A percentile compares a stretch with the other conserved stretches of the same genome.
Evolutionary conservation across 92 coral and sea anemone species (phyloP).

Genomic region (Palythoa caribaeorum): DNA sequence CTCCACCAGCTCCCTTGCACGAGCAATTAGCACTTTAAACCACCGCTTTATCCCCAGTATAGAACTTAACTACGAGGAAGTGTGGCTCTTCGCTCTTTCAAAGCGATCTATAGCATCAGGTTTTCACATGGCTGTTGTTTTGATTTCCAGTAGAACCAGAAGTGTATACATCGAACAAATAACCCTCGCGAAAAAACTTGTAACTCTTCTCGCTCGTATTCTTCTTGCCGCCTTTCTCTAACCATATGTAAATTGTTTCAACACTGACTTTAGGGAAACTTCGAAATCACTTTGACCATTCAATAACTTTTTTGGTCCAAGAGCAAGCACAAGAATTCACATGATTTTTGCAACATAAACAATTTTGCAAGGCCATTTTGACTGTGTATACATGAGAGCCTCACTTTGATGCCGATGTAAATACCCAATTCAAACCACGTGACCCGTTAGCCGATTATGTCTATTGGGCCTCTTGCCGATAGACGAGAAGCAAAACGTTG

Average conservation of each 20-base stretch:
- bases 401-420: constrained; percentile 50
- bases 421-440: constrained; percentile 70
- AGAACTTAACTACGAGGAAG: constrained; percentile 36
- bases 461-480: not conserved
- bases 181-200: constrained; percentile 34
- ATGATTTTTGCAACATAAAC: constrained; percentile 32
- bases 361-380: constrained; percentile 33
- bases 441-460: constrained; percentile 50
- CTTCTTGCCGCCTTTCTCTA: constrained; percentile 35
- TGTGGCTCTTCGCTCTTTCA: constrained; percentile 62
- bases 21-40: constrained; percentile 22
- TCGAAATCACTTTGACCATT: constrained; percentile 43
- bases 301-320: not conserved
- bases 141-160: constrained; percentile 19
- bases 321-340: constrained; percentile 3
- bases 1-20: constrained; percentile 61
- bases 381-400: not conserved
- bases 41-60: not conserved
- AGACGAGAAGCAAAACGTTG: too few species aligned
- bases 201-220: constrained; percentile 60
- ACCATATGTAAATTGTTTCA: not conserved
- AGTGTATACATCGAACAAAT: constrained; percentile 50
- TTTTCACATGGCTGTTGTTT: constrained; percentile 34
- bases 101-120: constrained; percentile 60
- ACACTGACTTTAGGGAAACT: constrained; percentile 30